Evolutionary conservation across 2,888 invertebrate species (phyloP).

Genomic region (Entomobrya multifasciata): DNA sequence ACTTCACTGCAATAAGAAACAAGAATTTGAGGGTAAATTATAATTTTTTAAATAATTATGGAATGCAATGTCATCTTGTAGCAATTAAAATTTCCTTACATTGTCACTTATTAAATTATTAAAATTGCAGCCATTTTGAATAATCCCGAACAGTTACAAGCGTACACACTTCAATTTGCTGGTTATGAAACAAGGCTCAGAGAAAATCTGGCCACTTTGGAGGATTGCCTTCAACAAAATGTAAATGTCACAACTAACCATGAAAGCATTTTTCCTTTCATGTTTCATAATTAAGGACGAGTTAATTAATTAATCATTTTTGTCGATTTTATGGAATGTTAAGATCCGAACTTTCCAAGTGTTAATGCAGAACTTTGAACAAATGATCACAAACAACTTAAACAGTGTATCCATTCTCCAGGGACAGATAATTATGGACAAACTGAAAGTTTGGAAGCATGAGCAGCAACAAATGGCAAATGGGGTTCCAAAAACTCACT

Average conservation of each 20-base stretch:
- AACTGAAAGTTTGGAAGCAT: constrained; percentile 68
- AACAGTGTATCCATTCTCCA: constrained; percentile 42
- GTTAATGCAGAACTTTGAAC: constrained; percentile 53
- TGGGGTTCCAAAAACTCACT: constrained; percentile 44
- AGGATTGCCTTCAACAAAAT: constrained; percentile 50
- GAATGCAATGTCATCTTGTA: background rate
- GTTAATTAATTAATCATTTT: too few species aligned
- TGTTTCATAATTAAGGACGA: too few species aligned
- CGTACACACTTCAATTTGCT: constrained; percentile 7
- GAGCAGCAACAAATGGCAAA: constrained; percentile 74
- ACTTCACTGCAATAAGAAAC: constrained; percentile 56
- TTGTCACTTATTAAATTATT: background rate
- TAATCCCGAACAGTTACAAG: constrained; percentile 28
- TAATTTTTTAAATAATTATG: background rate
- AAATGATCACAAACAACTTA: constrained; percentile 33
- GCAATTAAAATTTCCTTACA: background rate
- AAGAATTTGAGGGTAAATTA: constrained; percentile 57
- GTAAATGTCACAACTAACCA: constrained; percentile 40
- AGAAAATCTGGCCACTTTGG: constrained; percentile 25
- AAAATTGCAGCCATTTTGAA: constrained; percentile 33
- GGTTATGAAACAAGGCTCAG: constrained; percentile 43
- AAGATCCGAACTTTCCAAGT: constrained; percentile 58
- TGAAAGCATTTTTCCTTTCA: too few species aligned
- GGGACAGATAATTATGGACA: constrained; percentile 55
- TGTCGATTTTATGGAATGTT: too few species aligned